A percentile compares a stretch with the other conserved stretches of the same genome.
These are phyloP conservation scores for Odontophorus gujanensis DNA, from an alignment of 2,113 vertebrate genomes.

Conservation along the genomic window DNA sequence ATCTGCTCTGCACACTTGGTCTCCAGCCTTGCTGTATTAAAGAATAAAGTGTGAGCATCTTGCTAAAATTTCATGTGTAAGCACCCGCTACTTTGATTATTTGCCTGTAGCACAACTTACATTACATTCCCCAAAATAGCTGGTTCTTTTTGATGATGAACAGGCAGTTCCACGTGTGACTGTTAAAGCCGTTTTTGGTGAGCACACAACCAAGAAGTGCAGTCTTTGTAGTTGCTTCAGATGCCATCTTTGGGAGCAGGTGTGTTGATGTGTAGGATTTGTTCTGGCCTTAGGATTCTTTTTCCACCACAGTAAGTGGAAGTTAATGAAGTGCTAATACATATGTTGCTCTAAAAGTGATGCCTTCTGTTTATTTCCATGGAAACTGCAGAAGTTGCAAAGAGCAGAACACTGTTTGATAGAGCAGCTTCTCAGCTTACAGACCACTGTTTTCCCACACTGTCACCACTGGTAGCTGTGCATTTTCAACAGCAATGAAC, in stretches of 20 bases:
- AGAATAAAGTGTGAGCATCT: background rate
- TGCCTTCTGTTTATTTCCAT: background rate
- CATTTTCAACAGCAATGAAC: background rate
- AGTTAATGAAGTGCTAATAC: background rate
- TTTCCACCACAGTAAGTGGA: background rate
- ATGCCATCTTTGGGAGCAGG: background rate
- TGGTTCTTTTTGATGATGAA: background rate
- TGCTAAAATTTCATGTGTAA: background rate
- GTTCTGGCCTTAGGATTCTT: background rate
- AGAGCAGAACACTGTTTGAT: background rate
- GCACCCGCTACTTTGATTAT: background rate
- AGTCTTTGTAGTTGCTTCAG: background rate
- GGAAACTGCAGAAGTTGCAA: background rate
- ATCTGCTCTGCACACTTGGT: background rate
- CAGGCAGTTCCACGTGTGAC: constrained; percentile 15
- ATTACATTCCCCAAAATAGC: constrained; percentile 14
- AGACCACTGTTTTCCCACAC: background rate
- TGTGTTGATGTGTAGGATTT: background rate
- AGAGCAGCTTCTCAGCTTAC: background rate
- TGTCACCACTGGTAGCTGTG: background rate
- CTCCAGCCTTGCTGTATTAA: background rate
- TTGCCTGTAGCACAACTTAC: background rate
- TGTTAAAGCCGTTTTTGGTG: background rate
- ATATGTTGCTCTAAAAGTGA: background rate
- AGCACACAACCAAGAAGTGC: background rate